Evolutionary conservation across 1,140 invertebrate genomes (phyloP), one percentile per base, ranked within the genome.

Genomic region (Aphaenogaster rudis): DNA sequence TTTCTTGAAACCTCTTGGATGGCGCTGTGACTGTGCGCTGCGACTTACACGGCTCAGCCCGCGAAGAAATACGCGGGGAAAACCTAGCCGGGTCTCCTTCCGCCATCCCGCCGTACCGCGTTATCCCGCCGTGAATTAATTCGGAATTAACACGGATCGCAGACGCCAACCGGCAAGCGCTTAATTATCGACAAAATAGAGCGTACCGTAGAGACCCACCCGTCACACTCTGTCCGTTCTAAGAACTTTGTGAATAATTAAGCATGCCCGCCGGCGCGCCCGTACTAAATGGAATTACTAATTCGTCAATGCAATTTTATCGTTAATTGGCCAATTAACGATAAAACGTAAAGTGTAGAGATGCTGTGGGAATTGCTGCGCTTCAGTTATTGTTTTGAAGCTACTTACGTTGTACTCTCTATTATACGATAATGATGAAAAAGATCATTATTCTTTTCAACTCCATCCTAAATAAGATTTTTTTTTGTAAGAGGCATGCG

Each of bases 231-330:
- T 59, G 81, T 77, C 63, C 61, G 21, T 42, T 82, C 80, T 74
- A 52, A 84, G 80, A 91, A 89, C 67, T 85, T 91, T 63, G 79
- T 78, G 88, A 91, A 91, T 91, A 91, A 91, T 91, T 86, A 79
- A 87, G 54, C 67, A 48, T 59, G 52, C 66, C 50, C 42, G 39
- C 48, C 45, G 77, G 54, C 71, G 39, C 36, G 87, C 74, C 54
- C 45, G 52, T 54, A 21, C 36, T 59, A 89, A 91, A 91, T 91
- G 85, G 87, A 91, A 91, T 91, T 89, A 89, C 63, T 91, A 91
- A 91, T 91, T 91, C 76, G 76, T 66, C 89, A 57, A 87, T 84
- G 88, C 90, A 91, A 91, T 76, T 76, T 76, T 76, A 76, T 61
- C 54, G 54, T 61, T 91, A 84, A 84, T 81, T 72, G 66, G 79